Conservation (phyloP, 2,113 vertebrate genomes). For the Barnardius zonarius region DNA sequence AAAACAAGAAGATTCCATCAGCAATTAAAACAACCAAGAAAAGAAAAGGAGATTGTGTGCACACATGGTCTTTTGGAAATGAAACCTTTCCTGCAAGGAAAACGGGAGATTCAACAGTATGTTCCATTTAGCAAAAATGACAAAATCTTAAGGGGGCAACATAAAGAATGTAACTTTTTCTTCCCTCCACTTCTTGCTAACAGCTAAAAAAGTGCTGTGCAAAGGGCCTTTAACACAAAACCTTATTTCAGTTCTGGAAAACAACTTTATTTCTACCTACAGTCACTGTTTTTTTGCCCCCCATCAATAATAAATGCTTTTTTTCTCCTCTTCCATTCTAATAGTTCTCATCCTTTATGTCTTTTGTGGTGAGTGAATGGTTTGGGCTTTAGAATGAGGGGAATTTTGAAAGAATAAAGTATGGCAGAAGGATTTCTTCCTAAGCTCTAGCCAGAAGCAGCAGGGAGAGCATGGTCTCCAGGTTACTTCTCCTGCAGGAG, state of each 20-base stretch:
- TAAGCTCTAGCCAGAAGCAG: neutral
- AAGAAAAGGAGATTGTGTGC: neutral
- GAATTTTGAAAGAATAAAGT: neutral
- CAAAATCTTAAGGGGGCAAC: neutral
- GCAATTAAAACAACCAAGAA: neutral
- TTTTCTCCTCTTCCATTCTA: neutral
- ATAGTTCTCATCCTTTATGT: neutral
- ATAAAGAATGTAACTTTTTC: neutral
- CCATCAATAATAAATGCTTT: neutral
- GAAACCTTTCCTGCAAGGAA: slow-evolving; percentile 18
- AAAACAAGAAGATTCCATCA: neutral
- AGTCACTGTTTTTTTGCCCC: neutral
- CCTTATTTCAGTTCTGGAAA: neutral
- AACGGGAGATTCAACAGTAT: neutral
- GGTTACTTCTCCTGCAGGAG: neutral
- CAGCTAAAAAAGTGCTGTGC: neutral
- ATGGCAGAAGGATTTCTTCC: neutral
- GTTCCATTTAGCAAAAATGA: slow-evolving; percentile 23
- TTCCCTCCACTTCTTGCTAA: neutral
- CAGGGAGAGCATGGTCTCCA: neutral
- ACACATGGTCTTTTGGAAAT: slow-evolving; percentile 26
- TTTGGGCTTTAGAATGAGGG: neutral
- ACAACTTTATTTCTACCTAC: neutral
- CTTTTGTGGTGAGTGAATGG: neutral
- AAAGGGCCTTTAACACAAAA: slow-evolving; percentile 7